Evolutionary conservation across 2,113 vertebrate genomes (phyloP).

Genomic region (Salvelinus sp.): DNA sequence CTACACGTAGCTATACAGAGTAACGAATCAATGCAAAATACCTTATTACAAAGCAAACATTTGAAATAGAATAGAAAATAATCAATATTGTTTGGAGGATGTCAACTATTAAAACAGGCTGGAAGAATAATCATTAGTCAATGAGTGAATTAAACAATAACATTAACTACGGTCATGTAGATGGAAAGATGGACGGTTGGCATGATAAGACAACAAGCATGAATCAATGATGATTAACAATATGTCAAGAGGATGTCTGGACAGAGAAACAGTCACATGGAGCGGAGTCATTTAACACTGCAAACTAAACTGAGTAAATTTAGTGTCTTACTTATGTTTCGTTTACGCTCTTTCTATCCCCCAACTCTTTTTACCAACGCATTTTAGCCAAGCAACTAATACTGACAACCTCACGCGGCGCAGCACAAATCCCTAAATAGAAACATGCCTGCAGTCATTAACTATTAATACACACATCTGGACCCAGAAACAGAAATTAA

Average conservation of each 20-base stretch:
- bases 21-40: constrained; percentile 12
- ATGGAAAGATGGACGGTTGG: constrained; percentile 18
- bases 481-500: constrained; percentile 2
- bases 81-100: neutral
- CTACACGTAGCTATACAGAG: neutral
- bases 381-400: constrained; percentile 12
- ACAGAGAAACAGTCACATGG: neutral
- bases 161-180: neutral
- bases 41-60: neutral
- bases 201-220: neutral
- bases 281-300: neutral
- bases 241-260: neutral
- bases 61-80: constrained; percentile 11
- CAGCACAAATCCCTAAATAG: neutral
- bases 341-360: neutral
- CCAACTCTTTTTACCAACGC: neutral
- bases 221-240: neutral
- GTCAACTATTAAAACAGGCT: neutral
- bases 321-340: neutral
- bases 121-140: neutral
- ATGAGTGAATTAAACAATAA: neutral
- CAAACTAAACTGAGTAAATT: neutral
- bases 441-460: neutral
- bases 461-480: constrained; percentile 22
- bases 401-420: neutral